A percentile compares a stretch with the other conserved stretches of the same genome.
These are phyloP conservation scores for Tribolium madens DNA, from an alignment of 1,140 invertebrate genomes.

Conservation along the genomic window DNA sequence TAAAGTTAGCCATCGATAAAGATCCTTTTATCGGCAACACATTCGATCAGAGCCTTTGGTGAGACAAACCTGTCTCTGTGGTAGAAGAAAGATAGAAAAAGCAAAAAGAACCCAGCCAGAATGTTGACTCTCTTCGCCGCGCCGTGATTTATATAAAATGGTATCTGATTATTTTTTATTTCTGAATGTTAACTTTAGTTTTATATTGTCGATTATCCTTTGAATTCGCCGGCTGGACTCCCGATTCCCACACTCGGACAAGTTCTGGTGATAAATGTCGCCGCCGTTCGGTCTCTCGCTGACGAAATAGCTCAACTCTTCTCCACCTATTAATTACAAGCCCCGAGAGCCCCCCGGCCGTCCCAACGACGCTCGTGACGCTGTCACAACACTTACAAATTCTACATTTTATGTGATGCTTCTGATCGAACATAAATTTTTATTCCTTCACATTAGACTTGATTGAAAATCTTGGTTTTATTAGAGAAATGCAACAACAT, in stretches of 20 bases:
- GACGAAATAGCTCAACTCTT: conserved; percentile 45
- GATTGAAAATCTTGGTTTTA: not conserved
- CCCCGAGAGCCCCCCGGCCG: not conserved
- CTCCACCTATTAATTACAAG: conserved; percentile 33
- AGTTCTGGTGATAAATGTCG: conserved; percentile 60
- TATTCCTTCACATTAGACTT: not conserved
- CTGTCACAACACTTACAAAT: conserved; percentile 17
- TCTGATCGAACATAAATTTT: not conserved
- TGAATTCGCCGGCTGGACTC: conserved; percentile 61
- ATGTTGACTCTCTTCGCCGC: conserved; percentile 54
- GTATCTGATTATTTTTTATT: conserved; percentile 66
- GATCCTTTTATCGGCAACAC: conserved; percentile 43
- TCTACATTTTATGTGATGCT: not conserved
- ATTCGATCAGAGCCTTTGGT: conserved; percentile 38
- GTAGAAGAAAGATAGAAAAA: conserved; percentile 40
- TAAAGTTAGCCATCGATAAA: conserved; percentile 44
- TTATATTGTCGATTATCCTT: conserved; percentile 66
- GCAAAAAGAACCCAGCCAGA: conserved; percentile 53
- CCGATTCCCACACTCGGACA: conserved; percentile 63
- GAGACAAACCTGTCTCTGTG: conserved; percentile 25
- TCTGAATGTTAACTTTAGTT: conserved; percentile 65
- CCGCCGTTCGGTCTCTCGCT: conserved; percentile 37
- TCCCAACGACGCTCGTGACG: conserved; percentile 23
- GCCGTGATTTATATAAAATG: conserved; percentile 65
- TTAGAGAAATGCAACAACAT: no score